Conservation (phyloP, 30 jellyfish, hydroid and myxozoan genomes). For the Sanderia malayensis region DNA sequence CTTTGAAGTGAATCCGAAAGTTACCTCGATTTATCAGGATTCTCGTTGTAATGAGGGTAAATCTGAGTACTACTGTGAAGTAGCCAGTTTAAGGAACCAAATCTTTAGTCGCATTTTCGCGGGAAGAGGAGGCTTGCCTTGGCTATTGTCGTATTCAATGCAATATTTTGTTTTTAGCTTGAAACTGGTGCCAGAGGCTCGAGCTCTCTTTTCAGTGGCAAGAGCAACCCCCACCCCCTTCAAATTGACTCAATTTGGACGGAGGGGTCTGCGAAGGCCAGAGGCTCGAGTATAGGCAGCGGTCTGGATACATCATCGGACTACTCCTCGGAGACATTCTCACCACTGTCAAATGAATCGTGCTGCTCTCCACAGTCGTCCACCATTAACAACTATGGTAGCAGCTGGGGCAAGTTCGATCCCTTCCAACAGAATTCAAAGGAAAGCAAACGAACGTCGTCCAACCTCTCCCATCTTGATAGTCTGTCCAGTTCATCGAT, state of each 20-base stretch:
- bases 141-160: background rate
- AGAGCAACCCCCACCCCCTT: too few relatives aligned
- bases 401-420: slow-evolving; percentile 30
- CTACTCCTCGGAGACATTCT: slow-evolving; percentile 78
- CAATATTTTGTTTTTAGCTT: slow-evolving; percentile 26
- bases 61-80: too few relatives aligned
- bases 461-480: slow-evolving; percentile 21
- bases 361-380: slow-evolving; percentile 87
- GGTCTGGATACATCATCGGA: slow-evolving; percentile 63
- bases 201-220: slow-evolving; percentile 40
- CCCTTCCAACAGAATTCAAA: slow-evolving; percentile 17
- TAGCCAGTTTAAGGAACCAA: too few relatives aligned
- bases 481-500: slow-evolving; percentile 28
- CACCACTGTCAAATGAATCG: slow-evolving; percentile 81
- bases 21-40: too few relatives aligned
- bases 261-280: slow-evolving; percentile 31
- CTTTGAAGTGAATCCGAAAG: too few relatives aligned
- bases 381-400: slow-evolving; percentile 37
- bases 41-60: too few relatives aligned
- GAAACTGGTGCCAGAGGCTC: slow-evolving; percentile 46
- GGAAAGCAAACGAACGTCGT: slow-evolving; percentile 37
- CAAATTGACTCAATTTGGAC: slow-evolving; percentile 49
- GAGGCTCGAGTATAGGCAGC: slow-evolving; percentile 75
- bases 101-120: too few relatives aligned
- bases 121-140: background rate